phyloP scores from a whole-genome alignment of 1,140 invertebrate species.

The Zelostemma sp. region DNA sequence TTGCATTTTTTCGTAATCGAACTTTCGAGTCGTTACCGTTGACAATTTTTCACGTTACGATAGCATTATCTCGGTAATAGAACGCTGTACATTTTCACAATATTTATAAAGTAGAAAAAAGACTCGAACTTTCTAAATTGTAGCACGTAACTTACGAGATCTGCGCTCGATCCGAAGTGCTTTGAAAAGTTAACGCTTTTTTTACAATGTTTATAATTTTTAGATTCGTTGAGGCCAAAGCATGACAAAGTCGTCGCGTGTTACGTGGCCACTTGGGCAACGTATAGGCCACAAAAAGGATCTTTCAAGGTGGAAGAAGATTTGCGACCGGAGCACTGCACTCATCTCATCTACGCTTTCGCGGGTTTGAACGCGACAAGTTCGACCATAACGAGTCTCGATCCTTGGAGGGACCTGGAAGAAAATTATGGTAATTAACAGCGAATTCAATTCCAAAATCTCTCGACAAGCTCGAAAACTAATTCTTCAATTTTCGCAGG shows the following conservation, averaged over 20 bases:
- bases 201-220: constrained; percentile 14
- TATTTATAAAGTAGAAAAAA: too few relatives aligned
- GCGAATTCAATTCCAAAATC: too few relatives aligned
- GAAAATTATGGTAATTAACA: constrained; percentile 75
- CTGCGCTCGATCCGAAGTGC: too few relatives aligned
- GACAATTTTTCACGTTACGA: too few relatives aligned
- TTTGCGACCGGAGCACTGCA: constrained; percentile 84
- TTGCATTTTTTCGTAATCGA: too few relatives aligned
- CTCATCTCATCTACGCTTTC: constrained; percentile 90
- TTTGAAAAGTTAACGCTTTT: too few relatives aligned
- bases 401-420: constrained; percentile 82
- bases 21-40: too few relatives aligned
- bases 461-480: too few relatives aligned
- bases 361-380: constrained; percentile 79
- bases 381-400: constrained; percentile 76
- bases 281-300: constrained; percentile 76
- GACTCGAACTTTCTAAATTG: too few relatives aligned
- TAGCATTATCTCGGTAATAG: too few relatives aligned
- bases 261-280: constrained; percentile 84
- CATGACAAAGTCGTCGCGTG: constrained; percentile 80
- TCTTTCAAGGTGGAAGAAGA: constrained; percentile 77
- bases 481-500: constrained; percentile 35
- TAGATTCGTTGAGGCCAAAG: constrained; percentile 31
- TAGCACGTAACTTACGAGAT: too few relatives aligned
- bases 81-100: too few relatives aligned